These are phyloP conservation scores for Hedya salicella DNA, from an alignment of 2,888 invertebrate species.

Conservation along the genomic window DNA sequence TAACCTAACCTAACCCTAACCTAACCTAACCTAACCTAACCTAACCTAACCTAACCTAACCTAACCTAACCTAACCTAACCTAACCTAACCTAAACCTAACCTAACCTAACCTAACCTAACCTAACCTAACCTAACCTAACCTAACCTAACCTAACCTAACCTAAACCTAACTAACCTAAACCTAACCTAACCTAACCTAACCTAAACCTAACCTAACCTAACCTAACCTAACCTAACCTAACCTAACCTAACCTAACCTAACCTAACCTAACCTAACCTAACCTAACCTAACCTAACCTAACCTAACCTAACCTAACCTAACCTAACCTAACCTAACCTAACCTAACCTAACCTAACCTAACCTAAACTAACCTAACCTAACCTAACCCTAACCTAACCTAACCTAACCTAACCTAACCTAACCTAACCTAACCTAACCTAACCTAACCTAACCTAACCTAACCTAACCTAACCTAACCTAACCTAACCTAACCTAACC, in stretches of 20 bases:
- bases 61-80: constrained; percentile 44
- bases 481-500: constrained; percentile 25
- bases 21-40: constrained; percentile 7
- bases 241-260: constrained; percentile 29
- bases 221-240: constrained; percentile 32
- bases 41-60: constrained; percentile 33
- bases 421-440: constrained; percentile 26
- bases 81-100: constrained; percentile 44
- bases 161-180: constrained; percentile 38
- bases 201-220: constrained; percentile 27
- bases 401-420: constrained; percentile 21
- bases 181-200: constrained; percentile 35
- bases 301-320: constrained; percentile 32
- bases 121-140: constrained; percentile 42
- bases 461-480: constrained; percentile 26
- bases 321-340: constrained; percentile 26
- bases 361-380: constrained; percentile 29
- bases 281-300: constrained; percentile 31
- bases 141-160: constrained; percentile 44
- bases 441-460: constrained; percentile 26
- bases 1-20: constrained; percentile 33
- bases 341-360: constrained; percentile 32
- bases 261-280: constrained; percentile 31
- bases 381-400: constrained; percentile 34
- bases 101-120: constrained; percentile 42